Percentiles rank a stretch among this genome's conserved stretches.
Evolutionary conservation across 2,888 invertebrate genomes (phyloP).

Genomic region (Tetanocera ferruginea): DNA sequence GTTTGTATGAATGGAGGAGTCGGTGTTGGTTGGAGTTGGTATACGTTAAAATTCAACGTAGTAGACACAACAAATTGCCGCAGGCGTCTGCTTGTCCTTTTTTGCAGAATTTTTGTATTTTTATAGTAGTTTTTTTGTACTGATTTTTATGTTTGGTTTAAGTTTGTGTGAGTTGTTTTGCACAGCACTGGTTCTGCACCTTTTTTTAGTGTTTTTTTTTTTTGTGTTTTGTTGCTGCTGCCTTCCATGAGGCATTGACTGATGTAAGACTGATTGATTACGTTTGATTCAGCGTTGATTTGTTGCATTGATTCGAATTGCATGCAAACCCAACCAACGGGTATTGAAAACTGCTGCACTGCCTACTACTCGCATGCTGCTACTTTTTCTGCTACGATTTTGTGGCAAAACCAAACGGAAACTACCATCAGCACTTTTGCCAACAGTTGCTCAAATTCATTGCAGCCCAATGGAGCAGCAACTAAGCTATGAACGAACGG

Average conservation of each 20-base stretch:
- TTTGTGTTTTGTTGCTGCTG: constrained; percentile 7
- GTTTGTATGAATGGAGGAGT: neutral
- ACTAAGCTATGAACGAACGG: neutral
- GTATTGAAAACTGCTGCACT: neutral
- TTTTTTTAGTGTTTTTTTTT: no score
- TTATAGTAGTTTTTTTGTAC: constrained; percentile 22
- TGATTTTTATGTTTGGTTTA: constrained; percentile 25
- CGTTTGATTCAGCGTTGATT: constrained; percentile 52
- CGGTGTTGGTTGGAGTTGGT: neutral
- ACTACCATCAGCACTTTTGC: neutral
- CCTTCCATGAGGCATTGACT: constrained; percentile 34
- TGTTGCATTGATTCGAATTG: constrained; percentile 47
- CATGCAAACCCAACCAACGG: constrained; percentile 24
- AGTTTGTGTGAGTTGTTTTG: constrained; percentile 8
- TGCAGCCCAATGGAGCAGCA: neutral
- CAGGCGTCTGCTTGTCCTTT: constrained; percentile 27
- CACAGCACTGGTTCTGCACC: constrained; percentile 7
- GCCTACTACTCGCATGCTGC: neutral
- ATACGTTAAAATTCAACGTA: neutral
- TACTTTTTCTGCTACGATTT: neutral
- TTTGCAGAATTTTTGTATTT: constrained; percentile 2
- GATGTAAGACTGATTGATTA: constrained; percentile 52
- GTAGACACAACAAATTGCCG: constrained; percentile 26
- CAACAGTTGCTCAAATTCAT: neutral
- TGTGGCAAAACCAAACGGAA: neutral